Evolutionary conservation across 2,113 vertebrate species (phyloP).

Genomic region (Phrynocephalus versicolor): DNA sequence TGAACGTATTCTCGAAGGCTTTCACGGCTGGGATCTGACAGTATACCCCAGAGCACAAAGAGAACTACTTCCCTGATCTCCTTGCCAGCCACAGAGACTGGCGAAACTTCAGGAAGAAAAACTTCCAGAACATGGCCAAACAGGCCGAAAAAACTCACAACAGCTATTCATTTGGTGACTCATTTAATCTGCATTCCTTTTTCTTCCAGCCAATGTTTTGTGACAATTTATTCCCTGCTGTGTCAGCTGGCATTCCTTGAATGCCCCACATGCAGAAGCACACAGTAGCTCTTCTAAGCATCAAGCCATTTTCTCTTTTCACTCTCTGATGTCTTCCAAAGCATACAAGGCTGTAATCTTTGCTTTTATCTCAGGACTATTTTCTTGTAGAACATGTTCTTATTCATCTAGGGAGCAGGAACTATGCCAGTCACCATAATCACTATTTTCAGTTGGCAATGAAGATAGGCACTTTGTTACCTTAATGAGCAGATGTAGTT

Average conservation of each 20-base stretch:
- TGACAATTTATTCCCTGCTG: not conserved
- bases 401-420: constrained; percentile 6
- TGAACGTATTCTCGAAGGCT: no score
- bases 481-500: constrained; percentile 62
- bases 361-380: constrained; percentile 16
- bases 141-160: no score
- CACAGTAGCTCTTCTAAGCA: not conserved
- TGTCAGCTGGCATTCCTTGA: not conserved
- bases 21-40: no score
- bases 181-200: not conserved
- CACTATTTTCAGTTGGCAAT: constrained; percentile 40
- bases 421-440: constrained; percentile 44
- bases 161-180: not conserved
- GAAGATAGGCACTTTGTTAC: constrained; percentile 59
- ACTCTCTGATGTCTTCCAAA: not conserved
- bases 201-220: constrained; percentile 5
- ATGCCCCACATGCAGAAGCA: not conserved
- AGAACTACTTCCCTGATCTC: no score
- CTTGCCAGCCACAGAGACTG: no score
- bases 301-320: not conserved
- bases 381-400: constrained; percentile 16
- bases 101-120: no score
- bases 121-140: no score
- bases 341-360: not conserved
- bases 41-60: no score